phyloP scores from a whole-genome alignment of 2,888 invertebrate species.

The Sphaerophoria taeniata region DNA sequence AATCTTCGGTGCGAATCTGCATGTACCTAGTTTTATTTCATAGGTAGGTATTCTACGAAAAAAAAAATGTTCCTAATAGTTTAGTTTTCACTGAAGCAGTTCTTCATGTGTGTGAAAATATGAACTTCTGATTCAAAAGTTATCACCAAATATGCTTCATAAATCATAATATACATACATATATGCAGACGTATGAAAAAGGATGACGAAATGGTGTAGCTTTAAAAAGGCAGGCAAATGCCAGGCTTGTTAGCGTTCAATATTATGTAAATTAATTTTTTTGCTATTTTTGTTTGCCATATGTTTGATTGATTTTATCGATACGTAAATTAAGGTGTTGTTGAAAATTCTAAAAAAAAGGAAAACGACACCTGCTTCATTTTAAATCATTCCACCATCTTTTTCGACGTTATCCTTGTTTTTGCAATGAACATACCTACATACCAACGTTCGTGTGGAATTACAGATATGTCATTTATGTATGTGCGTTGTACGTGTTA shows the following conservation, averaged over 20 bases:
- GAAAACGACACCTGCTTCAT: neutral
- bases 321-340: conserved; percentile 10
- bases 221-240: neutral
- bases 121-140: too few species aligned
- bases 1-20: too few species aligned
- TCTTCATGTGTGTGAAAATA: too few species aligned
- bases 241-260: neutral
- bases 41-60: too few species aligned
- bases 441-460: neutral
- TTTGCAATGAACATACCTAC: neutral
- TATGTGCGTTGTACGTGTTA: neutral
- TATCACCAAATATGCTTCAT: too few species aligned
- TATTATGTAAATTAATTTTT: conserved; percentile 12
- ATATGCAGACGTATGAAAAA: too few species aligned
- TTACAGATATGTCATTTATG: neutral
- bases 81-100: too few species aligned
- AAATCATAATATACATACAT: too few species aligned
- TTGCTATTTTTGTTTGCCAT: neutral
- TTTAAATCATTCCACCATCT: neutral
- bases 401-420: conserved; percentile 2
- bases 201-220: too few species aligned
- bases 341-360: conserved; percentile 1
- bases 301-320: neutral
- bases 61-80: too few species aligned
- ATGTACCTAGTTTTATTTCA: too few species aligned